Percentiles rank a stretch among this genome's conserved stretches.
Conservation (phyloP, 1,140 invertebrate genomes). For the Ceratina calcarata region DNA sequence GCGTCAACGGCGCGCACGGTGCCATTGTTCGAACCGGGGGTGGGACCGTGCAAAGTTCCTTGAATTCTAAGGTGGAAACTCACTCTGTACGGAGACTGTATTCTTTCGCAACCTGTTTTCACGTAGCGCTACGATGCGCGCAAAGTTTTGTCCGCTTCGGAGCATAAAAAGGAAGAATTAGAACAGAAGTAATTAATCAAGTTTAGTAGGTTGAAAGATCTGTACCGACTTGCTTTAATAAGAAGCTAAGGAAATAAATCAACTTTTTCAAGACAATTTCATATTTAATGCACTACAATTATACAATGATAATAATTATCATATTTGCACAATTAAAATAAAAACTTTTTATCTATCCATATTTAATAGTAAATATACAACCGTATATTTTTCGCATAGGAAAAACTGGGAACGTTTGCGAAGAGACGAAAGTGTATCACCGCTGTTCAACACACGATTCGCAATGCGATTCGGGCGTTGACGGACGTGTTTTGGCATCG, state of each 20-base stretch:
- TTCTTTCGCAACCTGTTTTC: constrained; percentile 7
- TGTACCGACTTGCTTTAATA: neutral
- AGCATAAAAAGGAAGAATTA: neutral
- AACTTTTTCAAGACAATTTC: no score
- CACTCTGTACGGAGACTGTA: neutral
- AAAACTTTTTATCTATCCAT: no score
- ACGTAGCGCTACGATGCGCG: no score
- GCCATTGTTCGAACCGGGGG: neutral
- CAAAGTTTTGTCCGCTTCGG: neutral
- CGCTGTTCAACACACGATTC: neutral
- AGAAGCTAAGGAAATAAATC: no score
- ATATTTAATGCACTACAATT: no score
- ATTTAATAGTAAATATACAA: no score
- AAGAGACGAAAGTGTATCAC: no score
- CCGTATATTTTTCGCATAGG: no score
- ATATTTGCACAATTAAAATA: no score
- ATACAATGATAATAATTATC: no score
- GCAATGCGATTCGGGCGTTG: neutral
- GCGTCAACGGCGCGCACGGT: neutral
- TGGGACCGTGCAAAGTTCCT: neutral
- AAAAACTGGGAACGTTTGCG: no score
- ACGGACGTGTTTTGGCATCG: neutral
- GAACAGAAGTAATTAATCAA: neutral
- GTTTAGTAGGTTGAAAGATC: neutral
- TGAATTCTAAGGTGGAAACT: neutral